Evolutionary conservation across 2,888 invertebrate genomes (phyloP).

Genomic region (Cephus pulcher): DNA sequence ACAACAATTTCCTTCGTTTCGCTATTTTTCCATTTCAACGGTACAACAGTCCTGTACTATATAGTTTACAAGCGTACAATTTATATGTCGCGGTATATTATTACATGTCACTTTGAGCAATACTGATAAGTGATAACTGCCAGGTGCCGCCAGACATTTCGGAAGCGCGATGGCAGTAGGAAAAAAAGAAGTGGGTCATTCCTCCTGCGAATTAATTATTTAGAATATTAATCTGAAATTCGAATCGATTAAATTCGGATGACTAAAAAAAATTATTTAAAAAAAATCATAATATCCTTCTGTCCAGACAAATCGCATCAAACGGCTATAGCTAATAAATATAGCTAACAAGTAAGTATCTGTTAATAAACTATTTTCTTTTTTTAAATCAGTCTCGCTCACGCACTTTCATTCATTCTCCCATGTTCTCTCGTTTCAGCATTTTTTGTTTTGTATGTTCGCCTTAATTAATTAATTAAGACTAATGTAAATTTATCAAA

Average conservation of each 20-base stretch:
- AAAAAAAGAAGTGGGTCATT: not conserved
- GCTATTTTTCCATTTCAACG: not conserved
- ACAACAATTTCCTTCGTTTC: not conserved
- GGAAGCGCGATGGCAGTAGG: not conserved
- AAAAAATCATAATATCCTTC: not conserved
- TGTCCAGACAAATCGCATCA: not conserved
- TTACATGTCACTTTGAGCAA: not conserved
- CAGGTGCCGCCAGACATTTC: not conserved
- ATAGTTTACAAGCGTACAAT: not conserved
- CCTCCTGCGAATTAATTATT: not conserved
- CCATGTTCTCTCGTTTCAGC: not conserved
- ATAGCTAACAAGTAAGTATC: conserved; percentile 1
- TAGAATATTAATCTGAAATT: too few relatives aligned
- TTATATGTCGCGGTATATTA: not conserved
- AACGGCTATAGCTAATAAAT: not conserved
- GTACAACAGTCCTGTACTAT: not conserved
- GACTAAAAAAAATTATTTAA: not conserved
- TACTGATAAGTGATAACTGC: not conserved
- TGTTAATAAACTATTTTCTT: not conserved
- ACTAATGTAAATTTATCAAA: conserved; percentile 24
- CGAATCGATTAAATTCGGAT: too few relatives aligned
- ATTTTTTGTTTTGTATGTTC: not conserved
- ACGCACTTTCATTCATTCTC: not conserved
- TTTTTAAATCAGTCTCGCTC: not conserved
- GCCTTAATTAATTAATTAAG: not conserved